phyloP scores from a whole-genome alignment of 2,888 invertebrate species.

The Cactoblastis cactorum region DNA sequence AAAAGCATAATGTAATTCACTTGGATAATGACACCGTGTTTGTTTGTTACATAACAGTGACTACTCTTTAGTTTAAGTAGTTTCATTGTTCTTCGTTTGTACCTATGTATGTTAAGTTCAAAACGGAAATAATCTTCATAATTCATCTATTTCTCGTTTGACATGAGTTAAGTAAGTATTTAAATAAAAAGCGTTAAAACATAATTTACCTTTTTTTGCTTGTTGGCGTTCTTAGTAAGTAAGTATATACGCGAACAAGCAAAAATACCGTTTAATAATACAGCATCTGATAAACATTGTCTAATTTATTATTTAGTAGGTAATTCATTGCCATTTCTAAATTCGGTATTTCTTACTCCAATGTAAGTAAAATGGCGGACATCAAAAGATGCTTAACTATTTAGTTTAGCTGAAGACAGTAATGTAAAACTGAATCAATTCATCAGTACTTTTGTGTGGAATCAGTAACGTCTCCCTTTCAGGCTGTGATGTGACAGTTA shows the following conservation, averaged over 20 bases:
- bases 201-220: no score
- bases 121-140: no score
- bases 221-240: no score
- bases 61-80: constrained; percentile 25
- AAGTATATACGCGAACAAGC: no score
- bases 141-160: no score
- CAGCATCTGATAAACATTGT: no score
- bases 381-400: no score
- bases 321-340: no score
- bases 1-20: constrained; percentile 38
- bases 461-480: constrained; percentile 34
- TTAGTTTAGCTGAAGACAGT: constrained; percentile 25
- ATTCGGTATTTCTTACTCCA: not conserved
- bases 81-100: constrained; percentile 30
- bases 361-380: not conserved
- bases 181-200: no score
- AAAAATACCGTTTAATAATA: no score
- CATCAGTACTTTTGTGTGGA: constrained; percentile 42
- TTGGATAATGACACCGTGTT: constrained; percentile 35
- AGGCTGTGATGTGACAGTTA: constrained; percentile 60
- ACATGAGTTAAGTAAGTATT: no score
- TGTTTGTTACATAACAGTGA: constrained; percentile 27
- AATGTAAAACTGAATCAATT: constrained; percentile 61
- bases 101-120: constrained; percentile 21
- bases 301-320: no score